phyloP scores from a whole-genome alignment of 2,888 invertebrate species.

The Pseudanteris insignis region DNA sequence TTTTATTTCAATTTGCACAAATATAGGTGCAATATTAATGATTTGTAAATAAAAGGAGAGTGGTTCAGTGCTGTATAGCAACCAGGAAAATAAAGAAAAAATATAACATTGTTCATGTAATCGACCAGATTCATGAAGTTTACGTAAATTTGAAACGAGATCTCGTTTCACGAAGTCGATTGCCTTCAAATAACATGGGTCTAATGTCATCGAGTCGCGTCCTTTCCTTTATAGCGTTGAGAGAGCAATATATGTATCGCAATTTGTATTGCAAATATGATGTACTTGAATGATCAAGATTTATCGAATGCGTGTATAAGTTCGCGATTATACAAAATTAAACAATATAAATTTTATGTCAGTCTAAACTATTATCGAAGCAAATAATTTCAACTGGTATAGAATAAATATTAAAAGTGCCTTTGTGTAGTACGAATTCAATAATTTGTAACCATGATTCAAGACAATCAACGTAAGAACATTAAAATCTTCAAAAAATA shows the following conservation, averaged over 20 bases:
- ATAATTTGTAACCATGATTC: slow-evolving; percentile 25
- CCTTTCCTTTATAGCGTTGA: slow-evolving; percentile 30
- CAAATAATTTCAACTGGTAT: too few species aligned
- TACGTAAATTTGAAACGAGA: slow-evolving; percentile 26
- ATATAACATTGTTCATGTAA: slow-evolving; percentile 12
- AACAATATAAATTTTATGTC: too few species aligned
- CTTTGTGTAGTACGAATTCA: too few species aligned
- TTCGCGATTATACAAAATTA: slow-evolving; percentile 26
- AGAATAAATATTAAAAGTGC: too few species aligned
- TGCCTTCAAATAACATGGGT: slow-evolving; percentile 37
- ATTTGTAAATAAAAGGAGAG: slow-evolving; percentile 25
- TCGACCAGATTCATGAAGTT: slow-evolving; percentile 7
- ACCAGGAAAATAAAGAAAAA: background rate
- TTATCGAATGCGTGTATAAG: slow-evolving; percentile 28
- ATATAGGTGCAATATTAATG: slow-evolving; percentile 27
- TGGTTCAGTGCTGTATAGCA: slow-evolving; percentile 17
- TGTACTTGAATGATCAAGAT: slow-evolving; percentile 15
- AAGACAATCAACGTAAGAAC: slow-evolving; percentile 1
- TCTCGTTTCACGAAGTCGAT: slow-evolving; percentile 23
- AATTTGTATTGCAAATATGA: slow-evolving; percentile 21
- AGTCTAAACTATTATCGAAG: too few species aligned
- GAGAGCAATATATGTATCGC: slow-evolving; percentile 24
- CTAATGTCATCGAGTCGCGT: slow-evolving; percentile 35
- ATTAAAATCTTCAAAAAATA: too few species aligned
- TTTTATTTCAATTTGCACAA: too few species aligned